A percentile compares a stretch with the other conserved stretches of the same genome.
These are phyloP conservation scores for Cryptocheilus praepositus DNA, from an alignment of 2,888 invertebrate species.

Conservation along the genomic window DNA sequence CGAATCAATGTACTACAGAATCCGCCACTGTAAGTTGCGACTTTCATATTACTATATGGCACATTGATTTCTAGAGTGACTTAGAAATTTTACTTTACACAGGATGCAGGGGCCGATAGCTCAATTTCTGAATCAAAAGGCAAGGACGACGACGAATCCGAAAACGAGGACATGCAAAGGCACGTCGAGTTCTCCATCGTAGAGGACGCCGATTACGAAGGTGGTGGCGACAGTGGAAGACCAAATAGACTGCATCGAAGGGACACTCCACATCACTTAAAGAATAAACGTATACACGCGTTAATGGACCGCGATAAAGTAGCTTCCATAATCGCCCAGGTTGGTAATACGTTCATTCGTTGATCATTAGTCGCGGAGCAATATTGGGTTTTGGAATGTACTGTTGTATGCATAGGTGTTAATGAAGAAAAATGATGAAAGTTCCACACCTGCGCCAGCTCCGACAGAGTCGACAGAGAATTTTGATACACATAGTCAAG, in stretches of 20 bases:
- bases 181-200: constrained; percentile 72
- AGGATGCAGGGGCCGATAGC: constrained; percentile 74
- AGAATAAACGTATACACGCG: constrained; percentile 94
- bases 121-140: constrained; percentile 79
- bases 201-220: constrained; percentile 74
- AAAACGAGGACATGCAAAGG: constrained; percentile 78
- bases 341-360: constrained; percentile 49
- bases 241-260: constrained; percentile 88
- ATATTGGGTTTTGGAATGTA: constrained; percentile 27
- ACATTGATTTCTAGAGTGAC: background rate
- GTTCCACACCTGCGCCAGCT: constrained; percentile 47
- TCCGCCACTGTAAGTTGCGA: constrained; percentile 28
- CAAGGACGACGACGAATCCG: constrained; percentile 79
- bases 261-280: constrained; percentile 99
- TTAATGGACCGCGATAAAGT: constrained; percentile 83
- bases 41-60: background rate
- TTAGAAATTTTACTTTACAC: constrained; percentile 41
- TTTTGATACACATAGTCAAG: constrained; percentile 70
- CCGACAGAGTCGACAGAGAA: constrained; percentile 64
- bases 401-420: constrained; percentile 58
- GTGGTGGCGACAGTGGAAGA: constrained; percentile 76
- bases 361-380: background rate
- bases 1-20: constrained; percentile 37
- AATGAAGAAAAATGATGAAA: constrained; percentile 70
- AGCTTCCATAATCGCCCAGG: constrained; percentile 83